Conservation (phyloP, 2,888 invertebrate species). For the Anoplius nigerrimus region DNA sequence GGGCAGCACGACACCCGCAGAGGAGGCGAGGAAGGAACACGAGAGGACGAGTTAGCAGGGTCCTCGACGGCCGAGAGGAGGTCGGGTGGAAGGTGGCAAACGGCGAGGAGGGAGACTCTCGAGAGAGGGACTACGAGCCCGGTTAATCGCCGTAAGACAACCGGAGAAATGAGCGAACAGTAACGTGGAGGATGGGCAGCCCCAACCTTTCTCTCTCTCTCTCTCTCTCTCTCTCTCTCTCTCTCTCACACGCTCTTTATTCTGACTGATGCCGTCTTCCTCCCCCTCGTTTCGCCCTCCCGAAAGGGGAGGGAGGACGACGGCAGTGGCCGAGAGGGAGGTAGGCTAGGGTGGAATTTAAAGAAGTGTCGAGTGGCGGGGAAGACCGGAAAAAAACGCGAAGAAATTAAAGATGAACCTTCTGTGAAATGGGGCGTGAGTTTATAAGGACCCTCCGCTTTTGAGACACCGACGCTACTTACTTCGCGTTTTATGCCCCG, state of each 20-base stretch:
- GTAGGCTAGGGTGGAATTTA: conserved; percentile 66
- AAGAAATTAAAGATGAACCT: conserved; percentile 75
- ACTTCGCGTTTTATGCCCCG: conserved; percentile 38
- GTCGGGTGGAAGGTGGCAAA: conserved; percentile 34
- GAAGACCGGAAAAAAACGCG: conserved; percentile 65
- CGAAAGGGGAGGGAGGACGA: conserved; percentile 5
- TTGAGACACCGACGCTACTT: conserved; percentile 43
- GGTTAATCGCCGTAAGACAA: conserved; percentile 76
- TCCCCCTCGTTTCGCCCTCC: conserved; percentile 20
- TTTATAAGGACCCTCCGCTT: conserved; percentile 68
- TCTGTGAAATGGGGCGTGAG: conserved; percentile 74
- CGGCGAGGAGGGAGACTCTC: conserved; percentile 40
- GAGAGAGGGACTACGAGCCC: conserved; percentile 58
- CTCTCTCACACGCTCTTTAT: conserved; percentile 25
- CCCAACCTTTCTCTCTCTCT: conserved; percentile 21
- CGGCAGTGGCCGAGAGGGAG: conserved; percentile 37
- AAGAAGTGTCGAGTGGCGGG: conserved; percentile 70
- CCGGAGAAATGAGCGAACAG: conserved; percentile 74
- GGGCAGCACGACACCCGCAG: conserved; percentile 37
- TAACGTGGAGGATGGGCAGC: conserved; percentile 53
- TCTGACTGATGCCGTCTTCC: neutral
- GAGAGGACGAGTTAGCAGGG: conserved; percentile 15
- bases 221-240: conserved; percentile 23
- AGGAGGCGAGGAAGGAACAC: conserved; percentile 44
- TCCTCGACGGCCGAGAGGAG: conserved; percentile 34